Conservation (phyloP, 2,113 vertebrate species). For the Apeltes quadracus region DNA sequence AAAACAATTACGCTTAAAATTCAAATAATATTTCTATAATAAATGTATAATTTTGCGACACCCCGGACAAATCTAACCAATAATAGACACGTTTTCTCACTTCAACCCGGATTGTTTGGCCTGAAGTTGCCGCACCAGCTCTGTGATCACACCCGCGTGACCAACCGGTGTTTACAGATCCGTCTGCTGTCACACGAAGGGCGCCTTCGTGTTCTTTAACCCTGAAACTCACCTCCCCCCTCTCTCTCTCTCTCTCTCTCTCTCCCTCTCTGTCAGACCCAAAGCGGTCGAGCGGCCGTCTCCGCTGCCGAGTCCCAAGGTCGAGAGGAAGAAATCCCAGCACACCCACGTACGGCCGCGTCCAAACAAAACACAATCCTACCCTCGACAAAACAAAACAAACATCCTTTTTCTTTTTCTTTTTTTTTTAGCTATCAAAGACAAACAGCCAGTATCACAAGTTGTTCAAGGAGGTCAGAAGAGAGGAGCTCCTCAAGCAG, state of each 20-base stretch:
- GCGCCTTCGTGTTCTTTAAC: too few species aligned
- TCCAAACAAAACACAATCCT: background rate
- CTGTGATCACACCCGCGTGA: conserved; percentile 11
- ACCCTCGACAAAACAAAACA: background rate
- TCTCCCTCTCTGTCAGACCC: conserved; percentile 49
- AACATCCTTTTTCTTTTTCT: background rate
- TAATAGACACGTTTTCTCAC: background rate
- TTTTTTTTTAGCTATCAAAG: conserved; percentile 84
- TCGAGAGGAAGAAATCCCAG: conserved; percentile 68
- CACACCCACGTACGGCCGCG: conserved; percentile 60
- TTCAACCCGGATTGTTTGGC: background rate
- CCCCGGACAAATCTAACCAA: background rate
- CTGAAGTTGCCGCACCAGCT: background rate
- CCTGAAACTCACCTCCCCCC: too few species aligned
- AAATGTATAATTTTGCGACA: too few species aligned
- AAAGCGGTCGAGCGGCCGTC: conserved; percentile 68
- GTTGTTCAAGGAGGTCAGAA: conserved; percentile 89
- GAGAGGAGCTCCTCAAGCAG: conserved; percentile 88
- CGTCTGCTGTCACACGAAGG: background rate
- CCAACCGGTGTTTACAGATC: conserved; percentile 36
- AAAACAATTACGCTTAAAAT: background rate
- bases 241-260: background rate
- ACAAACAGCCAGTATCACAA: conserved; percentile 94
- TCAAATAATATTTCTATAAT: too few species aligned
- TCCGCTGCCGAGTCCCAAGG: conserved; percentile 57